Conservation (phyloP, 1,140 invertebrate species). For the Cydia fagiglandana region DNA sequence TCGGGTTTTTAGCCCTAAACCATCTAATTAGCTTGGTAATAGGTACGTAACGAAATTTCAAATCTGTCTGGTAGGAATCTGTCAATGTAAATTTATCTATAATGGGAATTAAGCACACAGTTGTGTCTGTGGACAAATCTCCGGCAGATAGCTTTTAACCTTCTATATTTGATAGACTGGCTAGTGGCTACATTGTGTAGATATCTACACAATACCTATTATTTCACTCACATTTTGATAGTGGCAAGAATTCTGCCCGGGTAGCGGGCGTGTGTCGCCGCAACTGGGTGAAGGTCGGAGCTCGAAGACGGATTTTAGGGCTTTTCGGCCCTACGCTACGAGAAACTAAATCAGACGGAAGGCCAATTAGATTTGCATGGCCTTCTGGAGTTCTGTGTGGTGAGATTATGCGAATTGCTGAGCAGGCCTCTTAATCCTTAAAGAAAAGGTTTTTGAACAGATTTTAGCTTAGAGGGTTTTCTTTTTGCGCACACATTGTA, state of each 20-base stretch:
- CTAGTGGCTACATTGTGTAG: too few relatives aligned
- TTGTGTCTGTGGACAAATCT: too few relatives aligned
- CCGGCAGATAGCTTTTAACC: too few relatives aligned
- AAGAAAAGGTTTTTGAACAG: not conserved
- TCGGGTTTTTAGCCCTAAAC: not conserved
- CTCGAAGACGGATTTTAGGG: conserved; percentile 1
- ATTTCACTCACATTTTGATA: not conserved
- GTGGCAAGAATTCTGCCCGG: not conserved
- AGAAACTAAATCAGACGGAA: not conserved
- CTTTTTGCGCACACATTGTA: too few relatives aligned
- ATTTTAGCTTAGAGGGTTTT: not conserved
- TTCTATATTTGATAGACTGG: too few relatives aligned
- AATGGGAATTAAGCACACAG: too few relatives aligned
- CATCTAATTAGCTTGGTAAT: too few relatives aligned
- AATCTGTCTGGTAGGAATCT: too few relatives aligned
- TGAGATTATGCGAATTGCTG: not conserved
- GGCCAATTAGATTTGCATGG: not conserved
- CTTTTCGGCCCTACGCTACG: conserved; percentile 1
- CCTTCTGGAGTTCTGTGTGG: not conserved
- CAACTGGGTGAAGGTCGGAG: conserved; percentile 1
- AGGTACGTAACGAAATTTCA: too few relatives aligned
- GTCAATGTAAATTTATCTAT: too few relatives aligned
- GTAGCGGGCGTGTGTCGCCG: not conserved
- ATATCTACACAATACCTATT: not conserved
- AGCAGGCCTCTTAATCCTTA: not conserved